Base-by-base conservation (phyloP, 2,113 vertebrate species). In the Nyctibius bracteatus region DNA sequence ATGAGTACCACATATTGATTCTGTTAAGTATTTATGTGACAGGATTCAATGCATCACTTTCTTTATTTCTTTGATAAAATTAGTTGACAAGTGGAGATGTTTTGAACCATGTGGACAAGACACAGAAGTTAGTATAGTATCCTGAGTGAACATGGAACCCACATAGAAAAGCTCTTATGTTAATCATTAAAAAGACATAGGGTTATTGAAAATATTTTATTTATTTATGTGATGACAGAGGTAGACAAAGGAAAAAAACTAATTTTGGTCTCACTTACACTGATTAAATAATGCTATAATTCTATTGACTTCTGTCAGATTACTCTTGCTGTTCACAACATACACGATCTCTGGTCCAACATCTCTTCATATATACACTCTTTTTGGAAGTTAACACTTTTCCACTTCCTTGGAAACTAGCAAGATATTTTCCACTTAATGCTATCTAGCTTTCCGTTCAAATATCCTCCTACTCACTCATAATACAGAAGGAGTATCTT, bases 401-500 rank as follows among this genome's bases (percentile, higher is more conserved):
- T 46, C 9, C 9, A 70, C 33, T 66, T 75, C 44, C 30, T 91
- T 85, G 39, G 52, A 89, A 92, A 91, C 27, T 31, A 81, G 24
- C 12, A 79, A 86, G 30, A 49, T 57, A 57, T 85, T 81, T 89
- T 74, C n/a, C 44, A 68, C 58, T 85, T 81, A 81, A 82, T 91
- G 85, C 39, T 85, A 15, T 80, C 54, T 85, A 80, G 62, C 65
- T 90, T 95, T 90, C n/a, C 85, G 33, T 95, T 94, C 58, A 73
- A 51, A 86, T 67, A 63, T 66, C 54, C 54, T 88, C 90, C 85
- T 90, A 94, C 90, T 94, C 84, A 68, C 43, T 63, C 71, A 65
- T 21, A 88, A 68, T 10, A 88, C 31, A 87, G 73, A 54, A 91
- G 13, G 28, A 96, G 30, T 77, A 43, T 86, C 51, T 82, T 68